Evolutionary conservation across 2,888 invertebrate genomes (phyloP).

Genomic region (Dyspetes luteomarginatus): DNA sequence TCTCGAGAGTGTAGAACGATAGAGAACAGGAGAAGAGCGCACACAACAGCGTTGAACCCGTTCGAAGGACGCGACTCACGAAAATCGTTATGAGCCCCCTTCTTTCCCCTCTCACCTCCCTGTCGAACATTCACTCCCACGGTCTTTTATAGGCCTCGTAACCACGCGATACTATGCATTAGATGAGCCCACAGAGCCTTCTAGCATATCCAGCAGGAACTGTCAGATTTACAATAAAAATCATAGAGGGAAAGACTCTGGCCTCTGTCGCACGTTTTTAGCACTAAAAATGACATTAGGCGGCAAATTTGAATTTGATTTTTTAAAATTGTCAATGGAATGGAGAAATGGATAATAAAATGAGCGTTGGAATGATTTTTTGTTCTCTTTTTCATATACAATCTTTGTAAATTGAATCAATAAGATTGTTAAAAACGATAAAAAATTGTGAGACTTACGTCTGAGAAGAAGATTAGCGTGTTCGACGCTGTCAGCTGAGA

Average conservation of each 20-base stretch:
- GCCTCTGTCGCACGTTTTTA: too few relatives aligned
- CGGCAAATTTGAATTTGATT: too few relatives aligned
- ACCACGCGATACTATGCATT: slow-evolving; percentile 48
- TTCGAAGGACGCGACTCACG: slow-evolving; percentile 61
- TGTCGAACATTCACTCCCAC: slow-evolving; percentile 44
- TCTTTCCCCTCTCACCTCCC: background rate
- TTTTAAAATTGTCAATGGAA: too few relatives aligned
- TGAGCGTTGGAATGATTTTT: too few relatives aligned
- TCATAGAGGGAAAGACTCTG: too few relatives aligned
- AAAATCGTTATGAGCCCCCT: slow-evolving; percentile 57
- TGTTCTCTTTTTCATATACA: too few relatives aligned
- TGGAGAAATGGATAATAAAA: too few relatives aligned
- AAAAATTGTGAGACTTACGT: slow-evolving; percentile 56
- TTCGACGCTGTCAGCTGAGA: slow-evolving; percentile 33
- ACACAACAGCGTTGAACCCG: slow-evolving; percentile 53
- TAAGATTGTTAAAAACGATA: background rate
- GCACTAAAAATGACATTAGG: too few relatives aligned
- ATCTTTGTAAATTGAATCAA: background rate
- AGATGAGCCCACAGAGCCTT: too few relatives aligned
- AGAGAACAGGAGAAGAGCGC: background rate
- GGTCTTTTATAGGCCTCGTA: slow-evolving; percentile 25
- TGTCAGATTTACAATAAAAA: too few relatives aligned
- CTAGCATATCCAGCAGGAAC: too few relatives aligned
- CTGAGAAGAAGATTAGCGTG: slow-evolving; percentile 52
- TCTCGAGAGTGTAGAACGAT: slow-evolving; percentile 18